Evolutionary conservation across 2,113 vertebrate species (phyloP), one percentile per base, ranked within the genome.

Genomic region (Cyrtonyx montezumae): DNA sequence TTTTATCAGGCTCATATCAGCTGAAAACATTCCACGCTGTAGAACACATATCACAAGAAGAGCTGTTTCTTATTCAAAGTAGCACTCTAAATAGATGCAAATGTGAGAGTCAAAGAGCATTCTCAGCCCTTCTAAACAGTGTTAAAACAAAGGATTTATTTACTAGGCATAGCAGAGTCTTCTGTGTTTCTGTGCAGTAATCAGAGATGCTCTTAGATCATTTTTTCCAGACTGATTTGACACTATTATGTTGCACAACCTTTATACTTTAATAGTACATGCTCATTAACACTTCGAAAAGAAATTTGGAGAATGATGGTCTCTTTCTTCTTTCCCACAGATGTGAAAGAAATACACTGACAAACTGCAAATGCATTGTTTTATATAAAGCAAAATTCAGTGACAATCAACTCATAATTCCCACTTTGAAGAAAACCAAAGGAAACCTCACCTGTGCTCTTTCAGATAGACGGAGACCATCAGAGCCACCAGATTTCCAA

Each of bases 401-500:
- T 45, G 25, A 53, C 14, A 14, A 62, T 82, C 81, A 74, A 32
- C 32, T 85, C 14, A 65, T 55, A 77, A 91, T 74, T 25, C 8
- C 71, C 26, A 63, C n/a, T 79, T 17, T 6, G 43, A 84, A 87
- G 19, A 94, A 95, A 94, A 93, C 17, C 18, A 80, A 94, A 84
- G 30, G 40, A 83, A 71, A 68, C 10, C 85, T 93, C 94, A 97
- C 97, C 97, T 98, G 96, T 25, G 91, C 71, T 91, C 75, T 94
- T 91, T 92, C 91, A 70, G 91, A 94, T 58, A 88, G 42, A 81
- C 37, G 68, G 80, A 93, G 70, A 88, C 91, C 78, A 84, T 91
- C 77, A 92, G 51, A 96, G 80, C 68, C 94, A 87, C 88, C 93
- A 91, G 88, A 94, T 88, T 61, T 96, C 49, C 93, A 92, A 53